A percentile compares a stretch with the other conserved stretches of the same genome.
Conservation (phyloP, 2,797 vertebrate species). For the Anniella stebbinsi region DNA sequence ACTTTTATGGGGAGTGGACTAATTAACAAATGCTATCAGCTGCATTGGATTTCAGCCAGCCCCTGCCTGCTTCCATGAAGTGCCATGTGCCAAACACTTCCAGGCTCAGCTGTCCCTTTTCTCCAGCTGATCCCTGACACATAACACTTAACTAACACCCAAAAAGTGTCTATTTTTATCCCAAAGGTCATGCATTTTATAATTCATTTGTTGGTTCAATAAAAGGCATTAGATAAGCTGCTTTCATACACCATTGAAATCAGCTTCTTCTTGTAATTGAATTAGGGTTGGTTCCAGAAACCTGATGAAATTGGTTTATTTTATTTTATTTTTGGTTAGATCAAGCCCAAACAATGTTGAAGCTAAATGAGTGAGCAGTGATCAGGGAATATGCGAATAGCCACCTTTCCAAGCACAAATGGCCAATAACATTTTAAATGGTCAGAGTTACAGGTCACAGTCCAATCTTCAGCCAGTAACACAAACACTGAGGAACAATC, state of each 20-base stretch:
- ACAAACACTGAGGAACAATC: not conserved
- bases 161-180: constrained; percentile 48
- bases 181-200: constrained; percentile 35
- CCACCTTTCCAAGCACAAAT: constrained; percentile 36
- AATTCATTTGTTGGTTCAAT: constrained; percentile 63
- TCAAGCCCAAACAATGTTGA: not conserved
- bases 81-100: no score
- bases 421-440: not conserved
- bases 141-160: no score
- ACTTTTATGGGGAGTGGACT: no score
- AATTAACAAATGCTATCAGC: no score
- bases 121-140: no score
- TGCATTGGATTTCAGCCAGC: no score
- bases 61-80: no score
- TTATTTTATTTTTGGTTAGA: not conserved
- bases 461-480: not conserved
- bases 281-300: constrained; percentile 42
- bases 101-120: no score
- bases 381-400: fast-evolving
- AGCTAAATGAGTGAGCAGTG: not conserved
- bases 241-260: constrained; percentile 45
- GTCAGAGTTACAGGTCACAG: not conserved
- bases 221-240: constrained; percentile 52
- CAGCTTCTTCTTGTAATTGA: constrained; percentile 63
- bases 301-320: constrained; percentile 17